A percentile compares a stretch with the other conserved stretches of the same genome.
These are phyloP conservation scores for Clarias gariepinus DNA, from an alignment of 2,113 vertebrate species.

Conservation along the genomic window DNA sequence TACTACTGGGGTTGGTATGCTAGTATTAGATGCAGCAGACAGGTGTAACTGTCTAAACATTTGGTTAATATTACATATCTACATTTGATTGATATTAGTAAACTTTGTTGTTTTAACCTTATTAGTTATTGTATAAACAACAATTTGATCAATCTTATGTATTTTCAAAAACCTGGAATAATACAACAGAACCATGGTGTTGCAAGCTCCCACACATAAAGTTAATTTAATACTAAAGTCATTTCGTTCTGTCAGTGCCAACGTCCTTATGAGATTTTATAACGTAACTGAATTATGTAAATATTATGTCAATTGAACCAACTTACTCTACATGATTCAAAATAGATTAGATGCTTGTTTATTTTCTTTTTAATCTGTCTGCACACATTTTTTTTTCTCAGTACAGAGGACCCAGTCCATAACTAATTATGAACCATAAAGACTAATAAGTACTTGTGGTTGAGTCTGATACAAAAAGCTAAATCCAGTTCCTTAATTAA, in stretches of 20 bases:
- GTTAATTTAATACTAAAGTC: background rate
- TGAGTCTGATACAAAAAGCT: background rate
- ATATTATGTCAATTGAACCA: background rate
- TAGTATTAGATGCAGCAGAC: background rate
- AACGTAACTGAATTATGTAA: background rate
- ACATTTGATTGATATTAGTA: background rate
- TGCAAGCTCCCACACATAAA: background rate
- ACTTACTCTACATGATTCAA: background rate
- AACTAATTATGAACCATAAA: background rate
- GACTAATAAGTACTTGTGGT: background rate
- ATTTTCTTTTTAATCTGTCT: background rate
- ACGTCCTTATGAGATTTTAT: background rate
- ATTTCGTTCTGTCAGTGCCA: background rate
- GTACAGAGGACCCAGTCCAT: background rate
- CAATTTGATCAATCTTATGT: background rate
- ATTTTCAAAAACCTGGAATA: background rate
- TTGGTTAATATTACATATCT: no score
- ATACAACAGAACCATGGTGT: background rate
- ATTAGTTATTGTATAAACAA: background rate
- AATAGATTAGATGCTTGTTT: background rate
- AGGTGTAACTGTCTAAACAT: background rate
- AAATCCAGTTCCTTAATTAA: background rate
- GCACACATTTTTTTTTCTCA: background rate
- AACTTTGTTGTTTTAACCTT: background rate
- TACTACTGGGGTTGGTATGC: background rate